A percentile compares a stretch with the other conserved stretches of the same genome.
Evolutionary conservation across 2,888 invertebrate species (phyloP).

Genomic region (Ecliptopera silaceata): DNA sequence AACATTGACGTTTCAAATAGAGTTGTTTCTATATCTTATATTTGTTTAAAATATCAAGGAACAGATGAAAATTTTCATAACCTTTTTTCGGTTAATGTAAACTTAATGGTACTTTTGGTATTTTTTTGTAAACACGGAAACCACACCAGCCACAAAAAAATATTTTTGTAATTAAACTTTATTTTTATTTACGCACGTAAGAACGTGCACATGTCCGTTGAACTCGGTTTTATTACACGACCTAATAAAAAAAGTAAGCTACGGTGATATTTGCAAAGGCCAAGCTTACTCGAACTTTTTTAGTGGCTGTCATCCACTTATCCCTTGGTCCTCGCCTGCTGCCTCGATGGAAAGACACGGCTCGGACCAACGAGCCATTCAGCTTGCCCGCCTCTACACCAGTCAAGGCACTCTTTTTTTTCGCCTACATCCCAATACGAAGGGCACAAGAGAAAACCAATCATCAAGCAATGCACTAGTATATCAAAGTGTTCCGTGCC

Average conservation of each 20-base stretch:
- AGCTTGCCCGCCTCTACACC: conserved; percentile 86
- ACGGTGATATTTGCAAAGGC: conserved; percentile 34
- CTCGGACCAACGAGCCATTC: conserved; percentile 84
- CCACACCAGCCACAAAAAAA: background rate
- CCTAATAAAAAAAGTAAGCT: conserved; percentile 21
- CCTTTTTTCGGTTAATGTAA: conserved; percentile 4
- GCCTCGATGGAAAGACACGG: conserved; percentile 85
- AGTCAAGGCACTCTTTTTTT: conserved; percentile 85
- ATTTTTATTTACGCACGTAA: background rate
- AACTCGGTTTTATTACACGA: conserved; percentile 36
- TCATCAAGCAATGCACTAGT: conserved; percentile 33
- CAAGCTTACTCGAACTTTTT: conserved; percentile 89
- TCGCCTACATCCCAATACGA: conserved; percentile 74
- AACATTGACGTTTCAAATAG: conserved; percentile 23
- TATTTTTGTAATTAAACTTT: background rate
- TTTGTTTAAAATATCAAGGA: conserved; percentile 21
- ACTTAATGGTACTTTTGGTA: background rate
- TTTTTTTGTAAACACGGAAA: conserved; percentile 4
- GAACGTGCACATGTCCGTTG: background rate
- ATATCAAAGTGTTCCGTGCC: conserved; percentile 18
- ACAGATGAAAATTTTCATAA: conserved; percentile 22
- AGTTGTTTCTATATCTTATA: conserved; percentile 24
- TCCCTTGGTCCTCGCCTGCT: conserved; percentile 78
- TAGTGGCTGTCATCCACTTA: conserved; percentile 87
- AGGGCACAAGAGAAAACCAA: conserved; percentile 57